A percentile compares a stretch with the other conserved stretches of the same genome.
Evolutionary conservation across 2,888 invertebrate species (phyloP).

Genomic region (Bugulina stolonifera): DNA sequence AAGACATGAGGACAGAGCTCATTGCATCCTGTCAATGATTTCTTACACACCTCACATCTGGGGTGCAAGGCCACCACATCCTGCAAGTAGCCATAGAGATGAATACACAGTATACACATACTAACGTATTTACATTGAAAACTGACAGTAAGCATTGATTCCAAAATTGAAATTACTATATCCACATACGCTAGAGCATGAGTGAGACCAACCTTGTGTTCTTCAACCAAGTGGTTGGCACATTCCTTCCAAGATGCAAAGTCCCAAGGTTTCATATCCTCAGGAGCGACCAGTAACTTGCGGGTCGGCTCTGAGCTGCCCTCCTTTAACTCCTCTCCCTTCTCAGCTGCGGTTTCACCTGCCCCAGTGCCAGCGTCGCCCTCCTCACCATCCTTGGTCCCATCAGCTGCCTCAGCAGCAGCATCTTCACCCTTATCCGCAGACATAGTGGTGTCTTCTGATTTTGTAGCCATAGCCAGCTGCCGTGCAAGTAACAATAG

Average conservation of each 20-base stretch:
- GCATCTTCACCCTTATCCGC: too few species aligned
- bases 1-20: constrained; percentile 9
- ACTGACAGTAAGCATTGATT: too few species aligned
- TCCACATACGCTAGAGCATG: too few species aligned
- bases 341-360: not conserved
- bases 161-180: too few species aligned
- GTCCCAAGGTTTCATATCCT: constrained; percentile 22
- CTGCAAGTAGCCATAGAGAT: not conserved
- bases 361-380: not conserved
- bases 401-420: too few species aligned
- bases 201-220: not conserved
- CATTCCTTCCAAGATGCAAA: not conserved
- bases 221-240: not conserved
- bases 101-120: not conserved
- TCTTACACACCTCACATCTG: not conserved
- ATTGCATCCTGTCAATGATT: not conserved
- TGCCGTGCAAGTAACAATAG: too few species aligned
- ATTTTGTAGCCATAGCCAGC: too few species aligned
- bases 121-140: too few species aligned
- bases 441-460: too few species aligned
- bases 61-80: not conserved
- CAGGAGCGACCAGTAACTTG: not conserved
- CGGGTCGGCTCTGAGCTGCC: not conserved
- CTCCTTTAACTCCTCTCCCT: not conserved
- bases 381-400: not conserved